These are phyloP conservation scores for Cariama cristata DNA, from an alignment of 2,113 vertebrate species.

Conservation along the genomic window DNA sequence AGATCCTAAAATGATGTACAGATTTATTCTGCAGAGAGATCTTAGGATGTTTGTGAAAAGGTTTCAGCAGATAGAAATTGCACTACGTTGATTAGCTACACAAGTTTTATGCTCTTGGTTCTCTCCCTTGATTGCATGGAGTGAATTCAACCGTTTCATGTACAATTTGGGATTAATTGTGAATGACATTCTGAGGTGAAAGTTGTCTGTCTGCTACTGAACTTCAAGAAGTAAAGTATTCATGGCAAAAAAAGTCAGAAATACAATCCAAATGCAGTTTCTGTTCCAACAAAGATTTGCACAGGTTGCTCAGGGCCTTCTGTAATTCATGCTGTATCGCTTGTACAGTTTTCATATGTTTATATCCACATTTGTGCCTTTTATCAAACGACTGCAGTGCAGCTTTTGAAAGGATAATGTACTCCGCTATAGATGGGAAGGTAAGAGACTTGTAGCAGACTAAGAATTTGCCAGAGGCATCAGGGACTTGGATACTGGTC, in stretches of 20 bases:
- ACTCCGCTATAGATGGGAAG: neutral
- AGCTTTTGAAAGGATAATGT: neutral
- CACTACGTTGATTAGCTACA: constrained; percentile 2
- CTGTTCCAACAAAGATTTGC: neutral
- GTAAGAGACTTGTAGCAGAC: neutral
- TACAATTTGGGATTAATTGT: constrained; percentile 33
- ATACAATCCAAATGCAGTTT: neutral
- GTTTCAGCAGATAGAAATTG: constrained; percentile 24
- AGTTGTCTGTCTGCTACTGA: neutral
- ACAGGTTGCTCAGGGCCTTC: neutral
- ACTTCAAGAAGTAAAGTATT: neutral
- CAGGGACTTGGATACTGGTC: neutral
- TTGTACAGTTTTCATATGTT: neutral
- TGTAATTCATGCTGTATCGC: rapidly evolving
- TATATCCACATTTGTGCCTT: neutral
- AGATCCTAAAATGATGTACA: neutral
- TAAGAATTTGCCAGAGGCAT: neutral
- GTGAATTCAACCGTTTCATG: constrained; percentile 32
- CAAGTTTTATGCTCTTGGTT: neutral
- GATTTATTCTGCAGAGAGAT: neutral
- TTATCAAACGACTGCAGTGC: neutral
- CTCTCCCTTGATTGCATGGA: constrained; percentile 25
- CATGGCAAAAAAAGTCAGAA: neutral
- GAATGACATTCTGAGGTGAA: constrained; percentile 19
- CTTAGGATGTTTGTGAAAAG: neutral